Evolutionary conservation across 2,888 invertebrate genomes (phyloP), one percentile per base, ranked within the genome.

Genomic region (Monochamus alternatus): DNA sequence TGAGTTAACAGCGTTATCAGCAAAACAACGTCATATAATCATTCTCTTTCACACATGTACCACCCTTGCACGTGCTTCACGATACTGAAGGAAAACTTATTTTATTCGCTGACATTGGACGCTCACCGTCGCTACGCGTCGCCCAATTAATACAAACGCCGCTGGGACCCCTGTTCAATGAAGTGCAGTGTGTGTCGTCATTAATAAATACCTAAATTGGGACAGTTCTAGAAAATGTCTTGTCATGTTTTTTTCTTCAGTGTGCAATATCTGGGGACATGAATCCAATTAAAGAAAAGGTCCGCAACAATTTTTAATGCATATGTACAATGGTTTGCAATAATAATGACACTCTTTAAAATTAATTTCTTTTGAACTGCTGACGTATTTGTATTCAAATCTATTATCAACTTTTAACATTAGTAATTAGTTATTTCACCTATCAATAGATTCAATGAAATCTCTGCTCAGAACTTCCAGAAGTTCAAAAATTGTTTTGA

Each of bases 101-200:
- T 69, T 72, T 64, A 67, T 44, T 63, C 52, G 55, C 64, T 75
- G 79, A 78, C 78, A 79, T 77, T 75, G 77, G 80, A 79, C 79
- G 81, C 62, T 63, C 38, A 47, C 67, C 83, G 83, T 83, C 83
- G 83, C 83, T 83, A 83, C 81, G 83, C 75, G 80, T 78, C 81
- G 75, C 67, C 78, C 81, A 79, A 83, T 81, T 82, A 79, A 82
- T 81, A 82, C 81, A 82, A 83, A 83, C 75, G 63, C 47, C 72
- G 63, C 55, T 60, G 58, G 22, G 64, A 32, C 22, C 59, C 52
- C 31, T 51, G 44, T 71, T 72, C 65, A 58, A 72, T 59, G 52
- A 67, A 52, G 52, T 63, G 63, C 38, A 47, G 44, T 59, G 14
- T 59, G 47, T 7, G 14, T 58, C 59, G 60, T 62, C 69, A 60